These are phyloP conservation scores for Diachasma alloeum DNA, from an alignment of 1,140 invertebrate species.

Conservation along the genomic window DNA sequence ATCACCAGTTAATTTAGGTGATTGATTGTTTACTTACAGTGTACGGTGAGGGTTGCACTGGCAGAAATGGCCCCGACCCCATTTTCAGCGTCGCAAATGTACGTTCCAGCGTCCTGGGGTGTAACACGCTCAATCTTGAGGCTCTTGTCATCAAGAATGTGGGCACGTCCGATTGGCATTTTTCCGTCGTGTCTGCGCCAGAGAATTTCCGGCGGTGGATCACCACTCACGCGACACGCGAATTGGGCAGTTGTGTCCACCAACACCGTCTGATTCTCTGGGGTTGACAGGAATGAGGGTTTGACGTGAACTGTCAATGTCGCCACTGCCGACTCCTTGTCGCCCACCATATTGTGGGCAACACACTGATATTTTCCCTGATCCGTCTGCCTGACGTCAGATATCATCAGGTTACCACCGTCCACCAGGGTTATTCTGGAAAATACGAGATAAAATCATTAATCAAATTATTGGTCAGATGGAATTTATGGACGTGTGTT, in stretches of 20 bases:
- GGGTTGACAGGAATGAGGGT: constrained; percentile 86
- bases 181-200: constrained; percentile 89
- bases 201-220: constrained; percentile 86
- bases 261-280: constrained; percentile 83
- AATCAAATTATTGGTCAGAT: constrained; percentile 1
- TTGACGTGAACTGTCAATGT: constrained; percentile 86
- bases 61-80: constrained; percentile 78
- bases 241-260: constrained; percentile 84
- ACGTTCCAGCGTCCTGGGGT: constrained; percentile 80
- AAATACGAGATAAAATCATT: constrained; percentile 33
- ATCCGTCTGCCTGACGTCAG: constrained; percentile 82
- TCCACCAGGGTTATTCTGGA: constrained; percentile 81
- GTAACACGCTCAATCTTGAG: constrained; percentile 78
- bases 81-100: constrained; percentile 84
- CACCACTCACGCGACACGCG: constrained; percentile 88
- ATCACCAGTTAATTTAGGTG: background rate
- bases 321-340: constrained; percentile 77
- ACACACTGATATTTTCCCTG: constrained; percentile 87
- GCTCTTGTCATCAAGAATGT: constrained; percentile 79
- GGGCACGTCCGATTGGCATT: constrained; percentile 79
- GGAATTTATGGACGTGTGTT: constrained; percentile 15
- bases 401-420: constrained; percentile 84
- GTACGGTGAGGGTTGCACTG: constrained; percentile 77
- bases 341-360: constrained; percentile 86
- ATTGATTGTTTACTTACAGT: constrained; percentile 70